Percentiles rank a stretch among this genome's conserved stretches.
These are phyloP conservation scores for Thymelicus sylvestris DNA, from an alignment of 2,888 invertebrate species.

Conservation along the genomic window DNA sequence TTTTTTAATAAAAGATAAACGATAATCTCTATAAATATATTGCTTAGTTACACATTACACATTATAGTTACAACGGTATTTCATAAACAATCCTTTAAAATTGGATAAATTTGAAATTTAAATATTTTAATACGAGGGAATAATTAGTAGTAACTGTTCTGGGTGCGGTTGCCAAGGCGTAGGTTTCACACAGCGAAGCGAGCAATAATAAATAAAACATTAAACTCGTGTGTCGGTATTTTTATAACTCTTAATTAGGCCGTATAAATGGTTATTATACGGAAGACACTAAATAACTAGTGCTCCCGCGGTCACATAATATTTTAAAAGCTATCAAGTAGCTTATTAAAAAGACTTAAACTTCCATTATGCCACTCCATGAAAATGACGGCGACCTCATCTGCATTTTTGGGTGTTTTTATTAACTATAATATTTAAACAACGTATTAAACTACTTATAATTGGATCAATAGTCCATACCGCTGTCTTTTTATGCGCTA, in stretches of 20 bases:
- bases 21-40: no score
- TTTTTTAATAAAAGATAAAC: no score
- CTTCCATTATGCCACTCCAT: not conserved
- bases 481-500: slow-evolving; percentile 14
- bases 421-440: slow-evolving; percentile 11
- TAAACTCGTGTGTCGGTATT: not conserved
- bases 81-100: no score
- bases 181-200: no score
- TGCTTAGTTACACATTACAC: no score
- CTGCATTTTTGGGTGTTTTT: slow-evolving; percentile 1
- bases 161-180: no score
- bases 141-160: no score
- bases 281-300: not conserved
- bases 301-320: not conserved
- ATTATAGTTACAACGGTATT: no score
- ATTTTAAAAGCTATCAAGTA: not conserved
- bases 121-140: no score
- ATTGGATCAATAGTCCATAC: slow-evolving; percentile 29
- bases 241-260: not conserved
- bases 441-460: slow-evolving; percentile 21
- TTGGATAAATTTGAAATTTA: no score
- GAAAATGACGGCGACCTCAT: not conserved
- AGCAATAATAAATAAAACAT: not conserved
- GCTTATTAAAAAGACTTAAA: not conserved
- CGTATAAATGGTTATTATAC: not conserved